phyloP scores from a whole-genome alignment of 2,888 invertebrate species.

The Operophtera brumata region DNA sequence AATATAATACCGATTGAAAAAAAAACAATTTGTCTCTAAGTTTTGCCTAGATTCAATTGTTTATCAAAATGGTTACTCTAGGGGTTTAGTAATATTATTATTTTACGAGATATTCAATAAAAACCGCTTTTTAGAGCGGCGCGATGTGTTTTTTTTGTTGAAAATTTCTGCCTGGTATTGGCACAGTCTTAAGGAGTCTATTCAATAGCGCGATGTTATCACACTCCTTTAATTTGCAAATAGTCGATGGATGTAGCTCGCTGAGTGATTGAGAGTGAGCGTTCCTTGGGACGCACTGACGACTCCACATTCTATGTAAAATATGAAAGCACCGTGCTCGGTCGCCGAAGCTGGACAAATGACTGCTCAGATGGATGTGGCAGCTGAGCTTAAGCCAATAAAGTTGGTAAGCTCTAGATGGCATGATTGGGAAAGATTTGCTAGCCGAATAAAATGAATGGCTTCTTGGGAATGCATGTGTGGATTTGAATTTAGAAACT shows the following conservation, averaged over 20 bases:
- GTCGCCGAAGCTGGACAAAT: constrained; percentile 43
- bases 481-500: constrained; percentile 23
- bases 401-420: constrained; percentile 29
- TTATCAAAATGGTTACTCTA: no score
- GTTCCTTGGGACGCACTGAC: constrained; percentile 61
- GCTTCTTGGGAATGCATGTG: constrained; percentile 16
- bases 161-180: no score
- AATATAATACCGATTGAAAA: no score
- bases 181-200: no score
- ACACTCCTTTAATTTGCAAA: constrained; percentile 69
- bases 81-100: no score
- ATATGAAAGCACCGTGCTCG: constrained; percentile 69
- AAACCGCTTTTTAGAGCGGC: no score
- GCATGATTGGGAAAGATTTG: constrained; percentile 24
- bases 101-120: no score
- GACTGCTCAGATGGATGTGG: constrained; percentile 55
- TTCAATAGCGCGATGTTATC: constrained; percentile 50
- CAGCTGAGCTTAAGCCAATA: constrained; percentile 36
- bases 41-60: no score
- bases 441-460: constrained; percentile 24
- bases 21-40: no score
- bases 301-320: constrained; percentile 77
- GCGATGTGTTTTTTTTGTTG: no score
- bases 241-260: constrained; percentile 55
- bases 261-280: constrained; percentile 74